phyloP scores from a whole-genome alignment of 53 echinoderm and acorn worm genomes.

The Hippasteria phrygiana region DNA sequence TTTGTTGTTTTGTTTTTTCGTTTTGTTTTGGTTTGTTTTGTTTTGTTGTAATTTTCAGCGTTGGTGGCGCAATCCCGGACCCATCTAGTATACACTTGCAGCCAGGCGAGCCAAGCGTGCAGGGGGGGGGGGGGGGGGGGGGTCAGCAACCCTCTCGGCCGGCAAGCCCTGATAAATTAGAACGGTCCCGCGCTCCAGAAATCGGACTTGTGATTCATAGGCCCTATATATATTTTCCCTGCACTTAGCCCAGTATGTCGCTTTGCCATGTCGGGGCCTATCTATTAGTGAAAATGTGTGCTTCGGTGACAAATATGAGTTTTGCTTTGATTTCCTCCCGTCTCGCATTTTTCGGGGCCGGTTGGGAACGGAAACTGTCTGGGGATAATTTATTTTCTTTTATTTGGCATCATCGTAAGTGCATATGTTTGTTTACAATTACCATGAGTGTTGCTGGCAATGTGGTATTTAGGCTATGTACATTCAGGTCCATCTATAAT shows the following conservation, averaged over 20 bases:
- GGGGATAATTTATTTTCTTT: constrained; percentile 11
- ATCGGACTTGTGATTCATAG: background rate
- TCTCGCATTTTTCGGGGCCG: background rate
- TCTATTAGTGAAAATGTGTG: constrained; percentile 34
- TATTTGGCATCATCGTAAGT: background rate
- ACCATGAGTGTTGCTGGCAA: too few relatives aligned
- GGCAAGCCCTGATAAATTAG: constrained; percentile 9
- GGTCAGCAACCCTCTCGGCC: background rate
- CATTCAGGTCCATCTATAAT: too few relatives aligned
- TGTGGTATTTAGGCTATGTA: too few relatives aligned
- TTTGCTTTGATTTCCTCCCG: constrained; percentile 25
- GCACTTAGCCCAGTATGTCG: constrained; percentile 47
- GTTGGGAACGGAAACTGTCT: constrained; percentile 25
- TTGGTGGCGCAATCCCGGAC: background rate
- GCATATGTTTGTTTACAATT: too few relatives aligned
- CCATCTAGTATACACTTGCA: constrained; percentile 45
- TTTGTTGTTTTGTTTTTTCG: too few relatives aligned
- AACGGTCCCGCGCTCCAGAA: constrained; percentile 15
- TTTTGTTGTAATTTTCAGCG: too few relatives aligned
- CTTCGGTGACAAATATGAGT: constrained; percentile 9
- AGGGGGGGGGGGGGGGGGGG: background rate
- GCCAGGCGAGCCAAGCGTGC: background rate
- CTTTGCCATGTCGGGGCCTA: background rate
- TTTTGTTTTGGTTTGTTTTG: too few relatives aligned
- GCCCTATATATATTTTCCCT: constrained; percentile 1